Evolutionary conservation across 53 echinoderm and acorn worm genomes (phyloP).

Genomic region (Paracentrotus lividus): DNA sequence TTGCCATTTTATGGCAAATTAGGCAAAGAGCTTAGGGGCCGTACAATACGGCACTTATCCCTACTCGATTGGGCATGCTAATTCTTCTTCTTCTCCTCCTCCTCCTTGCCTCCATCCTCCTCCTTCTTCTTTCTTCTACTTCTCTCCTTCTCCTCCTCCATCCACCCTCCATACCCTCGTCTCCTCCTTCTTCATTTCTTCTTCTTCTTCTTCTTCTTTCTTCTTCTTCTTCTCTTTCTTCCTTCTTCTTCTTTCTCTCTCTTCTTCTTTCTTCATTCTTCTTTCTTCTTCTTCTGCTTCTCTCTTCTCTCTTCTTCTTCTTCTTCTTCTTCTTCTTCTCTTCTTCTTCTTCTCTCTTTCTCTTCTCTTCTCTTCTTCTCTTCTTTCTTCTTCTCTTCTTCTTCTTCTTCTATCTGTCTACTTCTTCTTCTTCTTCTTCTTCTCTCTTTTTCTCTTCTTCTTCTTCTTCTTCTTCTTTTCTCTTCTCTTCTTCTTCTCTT

Average conservation of each 20-base stretch:
- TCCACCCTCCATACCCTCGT: neutral
- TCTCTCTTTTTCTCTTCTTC: neutral
- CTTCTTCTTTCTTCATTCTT: neutral
- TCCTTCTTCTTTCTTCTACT: neutral
- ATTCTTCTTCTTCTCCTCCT: neutral
- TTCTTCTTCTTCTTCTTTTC: neutral
- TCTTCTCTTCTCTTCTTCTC: neutral
- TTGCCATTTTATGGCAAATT: no score
- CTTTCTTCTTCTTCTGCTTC: neutral
- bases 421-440: neutral
- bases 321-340: neutral
- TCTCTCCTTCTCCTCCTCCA: neutral
- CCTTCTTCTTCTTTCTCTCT: neutral
- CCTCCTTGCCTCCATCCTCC: neutral
- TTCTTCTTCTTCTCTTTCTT: neutral
- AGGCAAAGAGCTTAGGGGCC: no score
- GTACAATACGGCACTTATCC: no score
- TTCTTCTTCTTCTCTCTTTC: neutral
- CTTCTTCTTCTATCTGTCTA: neutral
- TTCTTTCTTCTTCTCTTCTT: neutral
- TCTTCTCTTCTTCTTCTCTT: neutral
- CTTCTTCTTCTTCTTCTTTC: neutral
- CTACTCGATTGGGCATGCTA: neutral
- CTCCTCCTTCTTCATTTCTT: neutral
- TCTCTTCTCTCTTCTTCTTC: neutral